Conservation (phyloP, 2,113 vertebrate genomes). For the Siphamia tubifer region DNA sequence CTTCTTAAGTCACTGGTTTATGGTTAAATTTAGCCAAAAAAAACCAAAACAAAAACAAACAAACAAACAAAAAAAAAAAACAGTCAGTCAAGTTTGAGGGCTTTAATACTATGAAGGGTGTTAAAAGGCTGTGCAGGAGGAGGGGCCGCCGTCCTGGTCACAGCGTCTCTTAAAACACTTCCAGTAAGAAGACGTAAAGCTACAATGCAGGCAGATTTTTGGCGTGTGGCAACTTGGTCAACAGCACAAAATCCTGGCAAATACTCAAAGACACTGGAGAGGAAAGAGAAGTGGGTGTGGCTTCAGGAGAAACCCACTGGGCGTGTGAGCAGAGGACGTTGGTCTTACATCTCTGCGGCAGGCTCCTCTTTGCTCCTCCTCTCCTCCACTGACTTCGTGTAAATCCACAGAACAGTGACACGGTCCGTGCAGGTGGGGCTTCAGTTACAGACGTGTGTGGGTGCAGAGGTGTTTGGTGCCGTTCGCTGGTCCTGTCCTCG, state of each 20-base stretch:
- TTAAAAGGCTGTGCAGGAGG: slow-evolving; percentile 15
- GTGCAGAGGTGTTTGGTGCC: slow-evolving; percentile 7
- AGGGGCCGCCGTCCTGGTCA: not conserved
- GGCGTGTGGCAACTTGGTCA: slow-evolving; percentile 26
- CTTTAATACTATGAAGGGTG: slow-evolving; percentile 13
- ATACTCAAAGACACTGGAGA: not conserved
- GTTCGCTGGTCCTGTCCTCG: slow-evolving; percentile 16
- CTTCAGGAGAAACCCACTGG: not conserved
- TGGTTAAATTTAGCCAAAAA: slow-evolving; percentile 8
- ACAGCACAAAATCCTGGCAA: slow-evolving; percentile 16
- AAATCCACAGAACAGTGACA: slow-evolving; percentile 11
- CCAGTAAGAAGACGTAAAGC: slow-evolving; percentile 28
- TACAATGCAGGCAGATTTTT: slow-evolving; percentile 21
- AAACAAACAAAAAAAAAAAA: slow-evolving; percentile 1
- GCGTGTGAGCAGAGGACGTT: slow-evolving; percentile 26
- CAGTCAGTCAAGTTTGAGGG: slow-evolving; percentile 22
- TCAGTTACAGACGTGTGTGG: slow-evolving; percentile 1
- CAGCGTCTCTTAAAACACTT: slow-evolving; percentile 28
- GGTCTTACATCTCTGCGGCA: not conserved
- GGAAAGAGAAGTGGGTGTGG: not conserved
- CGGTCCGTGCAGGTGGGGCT: not conserved
- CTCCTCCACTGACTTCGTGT: slow-evolving; percentile 18
- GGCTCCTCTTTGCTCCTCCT: not conserved
- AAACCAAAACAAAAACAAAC: not conserved
- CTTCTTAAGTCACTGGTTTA: not conserved